Evolutionary conservation across 2,888 invertebrate genomes (phyloP), one percentile per base, ranked within the genome.

Genomic region (Stegana nigrithorax): DNA sequence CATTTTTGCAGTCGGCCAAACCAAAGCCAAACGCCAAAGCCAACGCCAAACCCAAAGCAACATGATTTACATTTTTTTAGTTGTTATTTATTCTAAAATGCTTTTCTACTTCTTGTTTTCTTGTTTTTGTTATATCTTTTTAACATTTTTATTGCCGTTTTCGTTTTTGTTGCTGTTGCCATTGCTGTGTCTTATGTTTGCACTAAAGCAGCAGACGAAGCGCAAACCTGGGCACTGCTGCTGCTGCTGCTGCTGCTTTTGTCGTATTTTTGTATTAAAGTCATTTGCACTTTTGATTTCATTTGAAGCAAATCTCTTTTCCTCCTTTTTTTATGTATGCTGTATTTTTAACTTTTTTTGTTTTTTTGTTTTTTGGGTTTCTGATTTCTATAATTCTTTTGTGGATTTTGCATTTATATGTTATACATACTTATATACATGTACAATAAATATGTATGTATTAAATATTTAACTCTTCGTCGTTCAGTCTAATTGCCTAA

Each of bases 211-310:
- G 26, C 14, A 14, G n/a, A 50, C n/a, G 12, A 4, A 23, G n/a
- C 21, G 25, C 23, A 47, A n/a, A 47, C 21, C 53, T 21, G 36
- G n/a, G 21, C 21, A 23, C 23, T 47, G 21, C 25, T 47, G 21
- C n/a, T 23, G n/a, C 26, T 55, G 19, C 10, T 10, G 10, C 53
- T 12, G 17, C 21, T 55, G 12, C 21, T 21, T 55, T 36, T 32
- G 53, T 53, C 21, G 19, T 53, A 27, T 19, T 27, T n/a, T 29
- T 51, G 32, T 36, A 55, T 55, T 55, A 21, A 55, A 55, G 36
- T 55, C 53, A 55, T 55, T 55, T 55, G 36, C 53, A 55, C 53
- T 55, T 55, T 55, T 55, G 53, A 36, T 55, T 55, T 55, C 53
- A 55, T 55, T 55, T 53, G 19, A 53, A 29, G 53, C 29, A 29